Evolutionary conservation across 2,113 vertebrate species (phyloP), one percentile per base, ranked within the genome.

Genomic region (Epinephelus cyanopodus): DNA sequence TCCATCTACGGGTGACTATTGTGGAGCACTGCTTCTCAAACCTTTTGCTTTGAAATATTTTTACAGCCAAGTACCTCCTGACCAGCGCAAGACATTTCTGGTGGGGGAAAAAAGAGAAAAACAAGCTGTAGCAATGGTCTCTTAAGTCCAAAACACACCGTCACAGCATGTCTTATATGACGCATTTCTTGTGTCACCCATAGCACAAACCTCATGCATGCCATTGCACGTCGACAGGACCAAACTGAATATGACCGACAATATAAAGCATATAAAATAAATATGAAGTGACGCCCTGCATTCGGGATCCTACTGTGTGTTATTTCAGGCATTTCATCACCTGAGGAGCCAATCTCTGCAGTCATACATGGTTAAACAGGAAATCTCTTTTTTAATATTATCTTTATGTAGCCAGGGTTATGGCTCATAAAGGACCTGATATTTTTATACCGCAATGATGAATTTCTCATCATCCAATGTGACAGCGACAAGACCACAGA

Each of bases 331-430:
- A 21, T 12, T 73, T 63, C 39, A 33, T 78, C 61, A 17, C 27
- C 68, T 33, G 61, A 65, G 39, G 56, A 76, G 47, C 33, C 8
- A 74, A 69, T 70, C 45, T 79, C 42, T n/a, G 17, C 60, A 25
- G 65, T 65, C 39, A 10, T 39, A 56, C 10, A 21, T 47, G 21
- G 19, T 7, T 71, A 37, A 52, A 66, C 42, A 48, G 27, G 0
- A 65, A 45, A 71, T 76, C 6, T 27, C 45, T 77, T 48, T 66
- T 48, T 72, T 18, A 61, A 48, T 27, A 56, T 47, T 48, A 62
- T 56, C 27, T 56, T 68, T 27, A 74, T 52, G 53, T 63, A 73
- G 13, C 63, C 25, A 47, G 33, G 12, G 27, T 23, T 52, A 27
- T 48, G 25, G 62, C 45, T 78, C 63, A 62, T 54, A 63, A 19